Evolutionary conservation across 2,797 vertebrate genomes (phyloP), one percentile per base, ranked within the genome.

Genomic region (Tokudaia tokunoshimensis): DNA sequence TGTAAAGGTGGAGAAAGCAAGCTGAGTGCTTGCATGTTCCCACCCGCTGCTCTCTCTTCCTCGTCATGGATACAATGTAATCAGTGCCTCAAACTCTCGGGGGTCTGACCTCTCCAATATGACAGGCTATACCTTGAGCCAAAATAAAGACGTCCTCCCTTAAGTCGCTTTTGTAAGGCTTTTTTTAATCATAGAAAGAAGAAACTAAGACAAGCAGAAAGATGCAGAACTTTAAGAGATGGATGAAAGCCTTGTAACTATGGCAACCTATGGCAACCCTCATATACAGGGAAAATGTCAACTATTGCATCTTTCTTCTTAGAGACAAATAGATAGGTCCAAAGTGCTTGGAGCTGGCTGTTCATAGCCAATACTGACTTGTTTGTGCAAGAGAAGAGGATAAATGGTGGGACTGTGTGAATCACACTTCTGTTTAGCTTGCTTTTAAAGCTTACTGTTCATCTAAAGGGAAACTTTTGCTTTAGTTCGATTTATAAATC

Each of bases 381-480:
- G 74, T 29, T 63, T 57, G 9, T 65, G 15, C 31, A 95, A 94
- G 52, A 47, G 87, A 65, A 57, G 15, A 63, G 76, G 79, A 78
- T 75, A 87, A 85, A 78, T 17, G 72, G 79, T 2, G 41, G 47
- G 44, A 37, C 65, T 59, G 72, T 83, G 75, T 63, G 90, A 95
- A 76, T 81, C 31, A 31, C 55, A 59, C 13, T 92, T 94, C 47
- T 94, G 67, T 80, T 86, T 72, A 95, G 61, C 61, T 44, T 37
- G 41, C 82, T 82, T 93, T 89, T 4, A 79, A 93, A 63, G 37
- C 52, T 94, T 83, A 65, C 65, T 94, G 57, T 86, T 83, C 94
- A 83, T 75, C 87, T 97, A 75, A 44, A 70, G 44, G 79, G 88
- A 92, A n/a, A 31, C 63, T 96, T 97, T 79, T 67, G 52, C 86